Evolutionary conservation across 2,113 vertebrate genomes (phyloP).

Genomic region (Thamnaconus septentrionalis): DNA sequence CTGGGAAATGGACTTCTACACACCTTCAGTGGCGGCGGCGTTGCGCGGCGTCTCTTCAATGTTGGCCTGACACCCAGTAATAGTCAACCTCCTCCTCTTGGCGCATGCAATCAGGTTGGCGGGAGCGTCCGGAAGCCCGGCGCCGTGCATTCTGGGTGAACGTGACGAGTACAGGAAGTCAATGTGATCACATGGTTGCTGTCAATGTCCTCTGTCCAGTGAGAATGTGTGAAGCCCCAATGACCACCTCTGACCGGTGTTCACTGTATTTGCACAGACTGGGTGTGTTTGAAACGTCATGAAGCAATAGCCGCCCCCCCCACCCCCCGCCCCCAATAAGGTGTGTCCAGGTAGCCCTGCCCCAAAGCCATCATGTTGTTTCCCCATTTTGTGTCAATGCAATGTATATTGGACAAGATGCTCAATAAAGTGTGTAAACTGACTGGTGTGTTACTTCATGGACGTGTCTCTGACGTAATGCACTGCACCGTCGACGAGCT

Average conservation of each 20-base stretch:
- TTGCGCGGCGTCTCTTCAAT: slow-evolving; percentile 34
- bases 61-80: slow-evolving; percentile 39
- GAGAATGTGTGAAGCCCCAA: slow-evolving; percentile 45
- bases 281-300: slow-evolving; percentile 72
- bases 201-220: slow-evolving; percentile 36
- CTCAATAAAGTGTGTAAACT: slow-evolving; percentile 78
- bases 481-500: no score
- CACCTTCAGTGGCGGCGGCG: slow-evolving; percentile 35
- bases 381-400: slow-evolving; percentile 70
- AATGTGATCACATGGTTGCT: slow-evolving; percentile 59
- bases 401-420: slow-evolving; percentile 75
- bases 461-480: no score
- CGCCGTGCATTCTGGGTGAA: slow-evolving; percentile 48
- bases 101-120: slow-evolving; percentile 65
- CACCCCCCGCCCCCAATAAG: slow-evolving; percentile 55
- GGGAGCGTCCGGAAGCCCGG: slow-evolving; percentile 37
- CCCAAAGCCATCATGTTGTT: slow-evolving; percentile 45
- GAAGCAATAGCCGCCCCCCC: slow-evolving; percentile 63
- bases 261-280: slow-evolving; percentile 77
- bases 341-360: slow-evolving; percentile 68
- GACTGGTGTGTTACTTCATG: slow-evolving; percentile 2
- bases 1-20: not conserved
- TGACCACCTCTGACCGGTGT: slow-evolving; percentile 77
- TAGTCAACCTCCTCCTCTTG: slow-evolving; percentile 34
- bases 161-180: slow-evolving; percentile 52